These are phyloP conservation scores for Clavelina lepadiformis DNA, from an alignment of 23 tunicate species.

Conservation along the genomic window DNA sequence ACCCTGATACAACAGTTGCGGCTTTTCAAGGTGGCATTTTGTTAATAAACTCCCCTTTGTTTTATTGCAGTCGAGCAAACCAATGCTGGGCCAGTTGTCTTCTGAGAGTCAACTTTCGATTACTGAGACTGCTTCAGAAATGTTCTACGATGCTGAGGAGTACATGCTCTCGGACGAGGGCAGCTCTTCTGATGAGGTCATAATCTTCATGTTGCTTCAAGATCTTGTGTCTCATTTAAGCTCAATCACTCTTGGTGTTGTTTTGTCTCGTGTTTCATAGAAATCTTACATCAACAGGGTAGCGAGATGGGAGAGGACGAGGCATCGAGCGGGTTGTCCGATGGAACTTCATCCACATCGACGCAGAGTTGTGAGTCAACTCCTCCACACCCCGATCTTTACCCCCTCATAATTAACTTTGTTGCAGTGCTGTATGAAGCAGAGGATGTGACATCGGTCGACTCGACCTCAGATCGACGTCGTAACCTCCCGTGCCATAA, in stretches of 20 bases:
- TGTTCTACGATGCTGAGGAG: slow-evolving; percentile 99
- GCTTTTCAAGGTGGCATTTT: too few species aligned
- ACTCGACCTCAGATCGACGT: slow-evolving; percentile 18
- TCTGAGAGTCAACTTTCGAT: slow-evolving; percentile 94
- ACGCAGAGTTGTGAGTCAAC: slow-evolving; percentile 48
- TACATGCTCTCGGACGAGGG: slow-evolving; percentile 77
- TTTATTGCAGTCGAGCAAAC: slow-evolving; percentile 27
- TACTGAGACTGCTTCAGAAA: slow-evolving; percentile 77
- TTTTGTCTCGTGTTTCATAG: background rate
- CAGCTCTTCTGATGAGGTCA: slow-evolving; percentile 60
- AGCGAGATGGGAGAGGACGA: slow-evolving; percentile 70
- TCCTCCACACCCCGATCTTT: background rate
- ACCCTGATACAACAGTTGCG: too few species aligned
- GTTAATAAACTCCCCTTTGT: too few species aligned
- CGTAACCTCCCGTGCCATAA: slow-evolving; percentile 45
- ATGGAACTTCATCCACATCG: slow-evolving; percentile 62
- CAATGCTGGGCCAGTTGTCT: slow-evolving; percentile 31
- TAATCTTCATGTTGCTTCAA: too few species aligned
- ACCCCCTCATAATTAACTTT: too few species aligned
- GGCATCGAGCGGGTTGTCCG: slow-evolving; percentile 58
- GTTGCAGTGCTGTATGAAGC: slow-evolving; percentile 41
- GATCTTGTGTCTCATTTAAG: background rate
- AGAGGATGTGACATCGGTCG: slow-evolving; percentile 6
- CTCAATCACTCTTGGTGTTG: background rate
- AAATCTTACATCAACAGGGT: slow-evolving; percentile 19